These are phyloP conservation scores for Euwallacea fornicatus DNA, from an alignment of 1,140 invertebrate species.

Conservation along the genomic window DNA sequence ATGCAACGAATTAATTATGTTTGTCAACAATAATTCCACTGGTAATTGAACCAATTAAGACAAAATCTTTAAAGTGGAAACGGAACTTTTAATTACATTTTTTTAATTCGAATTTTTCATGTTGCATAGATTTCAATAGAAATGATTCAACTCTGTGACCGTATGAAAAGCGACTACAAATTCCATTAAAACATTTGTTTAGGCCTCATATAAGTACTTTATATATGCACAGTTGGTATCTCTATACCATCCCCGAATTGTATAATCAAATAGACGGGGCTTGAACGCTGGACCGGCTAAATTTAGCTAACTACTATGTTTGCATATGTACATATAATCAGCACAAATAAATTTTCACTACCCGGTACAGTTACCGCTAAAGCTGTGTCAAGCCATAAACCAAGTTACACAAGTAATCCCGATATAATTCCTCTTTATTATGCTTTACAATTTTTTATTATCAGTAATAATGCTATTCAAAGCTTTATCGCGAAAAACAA, in stretches of 20 bases:
- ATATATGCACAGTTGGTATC: constrained; percentile 21
- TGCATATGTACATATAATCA: constrained; percentile 6
- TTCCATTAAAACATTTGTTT: constrained; percentile 25
- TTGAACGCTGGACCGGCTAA: not conserved
- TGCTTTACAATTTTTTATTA: not conserved
- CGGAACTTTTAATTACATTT: not conserved
- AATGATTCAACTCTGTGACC: not conserved
- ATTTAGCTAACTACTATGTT: constrained; percentile 5
- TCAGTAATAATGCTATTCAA: not conserved
- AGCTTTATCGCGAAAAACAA: not conserved
- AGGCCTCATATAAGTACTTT: constrained; percentile 16
- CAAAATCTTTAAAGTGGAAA: too few relatives aligned
- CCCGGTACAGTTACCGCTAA: not conserved
- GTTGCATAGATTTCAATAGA: too few relatives aligned
- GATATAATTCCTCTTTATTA: constrained; percentile 2
- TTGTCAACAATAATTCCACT: too few relatives aligned
- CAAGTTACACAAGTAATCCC: constrained; percentile 4
- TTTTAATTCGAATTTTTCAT: not conserved
- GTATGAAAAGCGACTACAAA: constrained; percentile 1
- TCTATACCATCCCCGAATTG: constrained; percentile 10
- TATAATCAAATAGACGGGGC: constrained; percentile 10
- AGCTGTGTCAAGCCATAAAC: not conserved
- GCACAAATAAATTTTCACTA: not conserved
- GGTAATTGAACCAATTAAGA: too few relatives aligned
- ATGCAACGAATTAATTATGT: too few relatives aligned